Percentiles rank a stretch among this genome's conserved stretches.
Evolutionary conservation across 2,113 vertebrate species (phyloP).

Genomic region (Indicator maculatus): DNA sequence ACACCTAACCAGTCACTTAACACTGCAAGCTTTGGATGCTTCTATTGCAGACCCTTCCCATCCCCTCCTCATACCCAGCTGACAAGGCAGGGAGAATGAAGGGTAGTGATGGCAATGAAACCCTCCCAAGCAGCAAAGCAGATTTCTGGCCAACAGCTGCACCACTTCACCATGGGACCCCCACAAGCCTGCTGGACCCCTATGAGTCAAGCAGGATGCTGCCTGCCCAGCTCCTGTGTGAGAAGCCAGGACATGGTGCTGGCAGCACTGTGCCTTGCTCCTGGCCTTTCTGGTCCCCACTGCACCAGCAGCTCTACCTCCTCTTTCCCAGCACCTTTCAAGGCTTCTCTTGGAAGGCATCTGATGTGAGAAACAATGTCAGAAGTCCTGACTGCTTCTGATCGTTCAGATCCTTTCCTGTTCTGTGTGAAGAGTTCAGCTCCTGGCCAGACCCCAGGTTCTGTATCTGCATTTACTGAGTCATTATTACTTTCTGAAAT

Average conservation of each 20-base stretch:
- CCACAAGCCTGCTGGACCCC: not conserved
- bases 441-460: not conserved
- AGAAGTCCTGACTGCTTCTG: not conserved
- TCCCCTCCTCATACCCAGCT: not conserved
- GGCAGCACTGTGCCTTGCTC: not conserved
- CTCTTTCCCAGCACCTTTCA: fast-evolving
- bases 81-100: constrained; percentile 19
- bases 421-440: not conserved
- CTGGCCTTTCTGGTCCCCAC: fast-evolving
- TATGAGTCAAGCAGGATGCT: not conserved
- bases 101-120: not conserved
- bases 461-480: not conserved
- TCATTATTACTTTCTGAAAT: constrained; percentile 5
- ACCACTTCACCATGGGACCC: not conserved
- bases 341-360: not conserved
- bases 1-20: constrained; percentile 33
- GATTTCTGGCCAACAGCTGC: not conserved
- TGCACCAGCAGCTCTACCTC: not conserved
- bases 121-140: not conserved
- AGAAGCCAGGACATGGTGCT: not conserved
- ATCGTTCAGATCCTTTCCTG: not conserved
- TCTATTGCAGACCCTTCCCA: constrained; percentile 19
- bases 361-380: fast-evolving
- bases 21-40: constrained; percentile 6
- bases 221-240: not conserved